phyloP scores from a whole-genome alignment of 37 sponge, comb jelly and placozoan species.

The Agelas oroides region DNA sequence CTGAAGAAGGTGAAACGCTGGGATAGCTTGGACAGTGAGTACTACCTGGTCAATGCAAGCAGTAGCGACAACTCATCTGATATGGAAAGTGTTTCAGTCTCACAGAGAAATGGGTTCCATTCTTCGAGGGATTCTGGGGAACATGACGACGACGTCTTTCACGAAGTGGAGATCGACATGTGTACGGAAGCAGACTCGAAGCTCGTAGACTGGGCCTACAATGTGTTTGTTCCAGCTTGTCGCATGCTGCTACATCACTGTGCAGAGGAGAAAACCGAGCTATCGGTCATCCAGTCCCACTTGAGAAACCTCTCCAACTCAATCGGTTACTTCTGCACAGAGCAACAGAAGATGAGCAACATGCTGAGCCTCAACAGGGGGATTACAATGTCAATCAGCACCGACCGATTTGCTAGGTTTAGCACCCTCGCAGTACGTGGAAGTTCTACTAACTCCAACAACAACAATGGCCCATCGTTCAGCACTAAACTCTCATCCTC shows the following conservation, averaged over 20 bases:
- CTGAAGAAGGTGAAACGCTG: neutral
- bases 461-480: too few species aligned
- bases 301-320: slow-evolving; percentile 59
- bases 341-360: slow-evolving; percentile 44
- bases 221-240: slow-evolving; percentile 59
- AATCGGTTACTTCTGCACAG: slow-evolving; percentile 49
- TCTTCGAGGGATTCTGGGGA: neutral
- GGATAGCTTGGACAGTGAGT: slow-evolving; percentile 1
- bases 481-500: neutral
- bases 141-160: slow-evolving; percentile 36
- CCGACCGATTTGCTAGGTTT: slow-evolving; percentile 4
- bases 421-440: neutral
- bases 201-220: slow-evolving; percentile 50
- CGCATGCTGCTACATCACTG: slow-evolving; percentile 48
- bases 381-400: slow-evolving; percentile 9
- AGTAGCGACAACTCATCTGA: slow-evolving; percentile 10
- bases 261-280: neutral
- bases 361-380: neutral
- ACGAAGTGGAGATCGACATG: neutral
- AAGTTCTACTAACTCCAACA: neutral
- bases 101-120: neutral
- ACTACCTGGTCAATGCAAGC: neutral
- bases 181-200: slow-evolving; percentile 15
- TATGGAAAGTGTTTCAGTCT: neutral
- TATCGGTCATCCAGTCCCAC: slow-evolving; percentile 32